These are phyloP conservation scores for Chondrilla cf. caribensis DNA, from an alignment of 37 sponge, comb jelly and placozoan genomes.

Conservation along the genomic window DNA sequence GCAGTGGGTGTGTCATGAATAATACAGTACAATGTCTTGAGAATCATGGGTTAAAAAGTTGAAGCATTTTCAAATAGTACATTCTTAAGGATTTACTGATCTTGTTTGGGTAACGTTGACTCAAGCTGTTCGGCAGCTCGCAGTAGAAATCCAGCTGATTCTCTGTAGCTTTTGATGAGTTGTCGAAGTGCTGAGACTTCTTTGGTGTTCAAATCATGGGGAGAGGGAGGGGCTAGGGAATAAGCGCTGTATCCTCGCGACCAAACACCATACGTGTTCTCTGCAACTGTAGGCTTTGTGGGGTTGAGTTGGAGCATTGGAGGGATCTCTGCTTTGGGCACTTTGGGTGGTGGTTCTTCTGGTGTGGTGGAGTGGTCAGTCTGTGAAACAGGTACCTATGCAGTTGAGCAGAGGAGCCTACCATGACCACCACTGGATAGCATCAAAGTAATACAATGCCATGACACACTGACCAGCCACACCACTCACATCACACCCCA, in stretches of 20 bases:
- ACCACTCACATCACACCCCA: no score
- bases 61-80: no score
- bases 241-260: background rate
- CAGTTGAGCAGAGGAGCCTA: no score
- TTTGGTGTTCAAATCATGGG: background rate
- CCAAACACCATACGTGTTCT: conserved; percentile 4
- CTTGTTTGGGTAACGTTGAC: background rate
- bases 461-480: no score
- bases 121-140: conserved; percentile 84
- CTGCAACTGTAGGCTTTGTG: no score
- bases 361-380: background rate
- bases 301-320: background rate
- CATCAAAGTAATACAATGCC: no score
- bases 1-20: no score
- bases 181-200: conserved; percentile 1
- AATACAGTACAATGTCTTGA: no score
- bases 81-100: no score
- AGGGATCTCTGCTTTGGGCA: conserved; percentile 2
- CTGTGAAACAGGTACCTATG: no score
- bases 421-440: no score
- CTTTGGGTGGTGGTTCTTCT: conserved; percentile 4
- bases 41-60: no score
- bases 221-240: conserved; percentile 11
- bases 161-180: conserved; percentile 54
- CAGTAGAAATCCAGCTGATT: conserved; percentile 70